phyloP scores from a whole-genome alignment of 2,113 vertebrate genomes.

The Datnioides undecimradiatus region DNA sequence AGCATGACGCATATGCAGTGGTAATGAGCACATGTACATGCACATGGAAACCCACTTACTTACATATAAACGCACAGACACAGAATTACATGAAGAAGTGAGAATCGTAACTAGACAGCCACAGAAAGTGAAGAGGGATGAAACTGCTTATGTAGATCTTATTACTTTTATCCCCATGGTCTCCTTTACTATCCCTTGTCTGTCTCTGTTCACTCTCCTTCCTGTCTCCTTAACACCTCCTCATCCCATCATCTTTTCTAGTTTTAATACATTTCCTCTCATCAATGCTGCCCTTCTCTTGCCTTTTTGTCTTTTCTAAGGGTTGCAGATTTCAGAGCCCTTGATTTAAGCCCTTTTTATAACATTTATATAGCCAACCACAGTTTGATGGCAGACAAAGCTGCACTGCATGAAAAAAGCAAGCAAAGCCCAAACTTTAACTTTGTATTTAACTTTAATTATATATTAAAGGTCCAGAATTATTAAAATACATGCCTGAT shows the following conservation, averaged over 20 bases:
- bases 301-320: background rate
- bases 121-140: conserved; percentile 1
- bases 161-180: conserved; percentile 15
- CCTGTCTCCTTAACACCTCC: background rate
- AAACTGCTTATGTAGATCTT: conserved; percentile 21
- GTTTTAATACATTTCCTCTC: conserved; percentile 13
- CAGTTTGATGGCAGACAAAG: background rate
- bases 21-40: background rate
- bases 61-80: background rate
- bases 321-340: background rate
- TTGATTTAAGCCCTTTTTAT: background rate
- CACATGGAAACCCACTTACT: background rate
- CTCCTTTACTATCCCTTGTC: conserved; percentile 26
- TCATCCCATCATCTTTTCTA: background rate
- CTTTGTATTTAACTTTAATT: background rate
- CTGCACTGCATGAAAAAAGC: background rate
- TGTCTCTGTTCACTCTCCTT: background rate
- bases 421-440: background rate
- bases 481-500: background rate
- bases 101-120: background rate
- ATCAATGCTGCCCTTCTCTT: background rate
- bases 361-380: background rate
- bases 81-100: background rate
- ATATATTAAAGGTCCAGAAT: background rate
- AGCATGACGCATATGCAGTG: background rate